Base-by-base conservation (phyloP, 1,140 invertebrate genomes). In the Saccostrea glomerata region DNA sequence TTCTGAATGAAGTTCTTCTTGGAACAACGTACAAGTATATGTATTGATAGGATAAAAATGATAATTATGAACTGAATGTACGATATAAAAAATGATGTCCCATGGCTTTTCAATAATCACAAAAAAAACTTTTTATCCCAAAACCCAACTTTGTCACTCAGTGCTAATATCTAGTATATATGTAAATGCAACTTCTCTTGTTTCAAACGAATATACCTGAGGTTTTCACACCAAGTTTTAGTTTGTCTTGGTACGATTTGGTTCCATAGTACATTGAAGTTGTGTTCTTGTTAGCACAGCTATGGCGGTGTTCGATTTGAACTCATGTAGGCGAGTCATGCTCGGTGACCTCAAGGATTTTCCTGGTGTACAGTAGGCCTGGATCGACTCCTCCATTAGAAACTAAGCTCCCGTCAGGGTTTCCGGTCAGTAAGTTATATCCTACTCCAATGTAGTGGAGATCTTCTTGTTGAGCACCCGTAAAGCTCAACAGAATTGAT, bases 241-340 rank as follows among this genome's bases (percentile, higher is more conserved):
- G n/a, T 63, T 63, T 63, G 60, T 63, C 60, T 63, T 63, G 60
- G 15, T 63, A 63, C 60, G 60, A 63, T 63, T 63, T 63, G 15
- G 60, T 63, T n/a, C 60, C 60, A 63, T 20, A 63, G n/a, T 63
- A 63, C 60, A 63, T 63, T 9, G 60, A 63, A 5, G 60, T 63
- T 6, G 60, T 63, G 13, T 63, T 63, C 12, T 63, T 15, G 15
- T 63, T 15, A n/a, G 60, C 60, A 63, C 60, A 63, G 60, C 60
- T 63, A n/a, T 63, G 60, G 60, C 60, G 60, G 60, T 63, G 60
- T 63, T 63, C 60, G 60, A 63, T 63, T 15, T 63, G 60, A 63
- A 63, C 60, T 63, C 60, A 13, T n/a, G n/a, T 63, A 15, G 60
- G 60, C 12, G 60, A 63, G 60, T 63, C 60, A 13, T 63, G 60